phyloP scores from a whole-genome alignment of 2,888 invertebrate species.

The Pachliopta kotzebuea region DNA sequence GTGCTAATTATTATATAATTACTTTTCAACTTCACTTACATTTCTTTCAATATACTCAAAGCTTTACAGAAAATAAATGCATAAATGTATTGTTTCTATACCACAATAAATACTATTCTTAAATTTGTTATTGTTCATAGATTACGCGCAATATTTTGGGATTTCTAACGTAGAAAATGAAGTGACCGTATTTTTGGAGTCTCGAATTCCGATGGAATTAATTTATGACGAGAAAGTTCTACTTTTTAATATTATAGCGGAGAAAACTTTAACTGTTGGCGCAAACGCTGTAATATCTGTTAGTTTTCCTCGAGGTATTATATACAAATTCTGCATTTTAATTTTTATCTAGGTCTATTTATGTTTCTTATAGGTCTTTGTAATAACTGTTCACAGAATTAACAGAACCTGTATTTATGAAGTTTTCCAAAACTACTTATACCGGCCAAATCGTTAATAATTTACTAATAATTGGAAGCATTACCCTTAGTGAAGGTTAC shows the following conservation, averaged over 20 bases:
- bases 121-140: constrained; percentile 41
- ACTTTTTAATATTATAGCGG: constrained; percentile 54
- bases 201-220: constrained; percentile 52
- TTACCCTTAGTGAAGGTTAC: constrained; percentile 50
- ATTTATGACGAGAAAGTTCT: constrained; percentile 56
- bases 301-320: constrained; percentile 53
- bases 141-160: constrained; percentile 49
- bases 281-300: constrained; percentile 54
- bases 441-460: constrained; percentile 44
- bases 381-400: constrained; percentile 48
- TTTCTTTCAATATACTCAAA: no score
- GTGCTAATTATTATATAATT: no score
- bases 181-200: constrained; percentile 39
- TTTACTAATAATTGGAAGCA: constrained; percentile 40
- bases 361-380: neutral
- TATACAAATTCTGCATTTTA: neutral
- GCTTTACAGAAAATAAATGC: no score
- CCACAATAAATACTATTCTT: no score
- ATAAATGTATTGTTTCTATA: no score
- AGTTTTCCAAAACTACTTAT: constrained; percentile 53
- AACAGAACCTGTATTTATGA: constrained; percentile 47
- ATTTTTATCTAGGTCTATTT: neutral
- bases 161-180: constrained; percentile 38
- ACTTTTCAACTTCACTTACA: no score
- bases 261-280: constrained; percentile 58